Evolutionary conservation across 2,888 invertebrate genomes (phyloP), one percentile per base, ranked within the genome.

Genomic region (Calephelis perditalis): DNA sequence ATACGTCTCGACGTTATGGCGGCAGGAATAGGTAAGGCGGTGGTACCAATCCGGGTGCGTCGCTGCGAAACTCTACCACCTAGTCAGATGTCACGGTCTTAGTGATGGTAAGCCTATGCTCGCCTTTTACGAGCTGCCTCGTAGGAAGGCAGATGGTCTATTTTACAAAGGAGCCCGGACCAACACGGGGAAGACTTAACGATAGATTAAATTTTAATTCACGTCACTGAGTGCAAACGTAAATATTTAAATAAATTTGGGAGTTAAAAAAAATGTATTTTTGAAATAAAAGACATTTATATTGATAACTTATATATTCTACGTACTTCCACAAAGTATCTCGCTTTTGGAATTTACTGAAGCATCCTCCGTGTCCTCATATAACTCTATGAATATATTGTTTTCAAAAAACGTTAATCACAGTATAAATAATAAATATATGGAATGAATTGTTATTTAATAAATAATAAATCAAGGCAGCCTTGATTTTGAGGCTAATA

Each of bases 271-370:
- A 46, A 47, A 45, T 26, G 26, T 26, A 26, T 11, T 44, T 44
- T 43, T 10, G 2, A 65, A 63, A 65, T 62, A 68, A 67, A 68
- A 65, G 60, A 60, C 15, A 56, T 64, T 5, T 67, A 61, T 66
- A 70, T 64, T 65, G 68, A 69, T 71, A 68, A 69, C 75, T 78
- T 77, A 77, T 78, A 73, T 79, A 82, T 81, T 78, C 81, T 86
- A 86, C 76, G 84, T 82, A 86, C 84, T 86, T 86, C 74, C 82
- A 82, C 74, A 82, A 79, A 86, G 79, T 69, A 67, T 73, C 63
- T 59, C 68, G 71, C 71, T 78, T 79, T 77, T 75, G 84, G 80
- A 86, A 86, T 81, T 87, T 86, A 85, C 81, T 76, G 72, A 76
- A 72, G 75, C 76, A 74, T 79, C 76, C 68, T 78, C 74, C 68